Base-by-base conservation (phyloP, 2,888 invertebrate species). In the Ditylenchus weischeri region DNA sequence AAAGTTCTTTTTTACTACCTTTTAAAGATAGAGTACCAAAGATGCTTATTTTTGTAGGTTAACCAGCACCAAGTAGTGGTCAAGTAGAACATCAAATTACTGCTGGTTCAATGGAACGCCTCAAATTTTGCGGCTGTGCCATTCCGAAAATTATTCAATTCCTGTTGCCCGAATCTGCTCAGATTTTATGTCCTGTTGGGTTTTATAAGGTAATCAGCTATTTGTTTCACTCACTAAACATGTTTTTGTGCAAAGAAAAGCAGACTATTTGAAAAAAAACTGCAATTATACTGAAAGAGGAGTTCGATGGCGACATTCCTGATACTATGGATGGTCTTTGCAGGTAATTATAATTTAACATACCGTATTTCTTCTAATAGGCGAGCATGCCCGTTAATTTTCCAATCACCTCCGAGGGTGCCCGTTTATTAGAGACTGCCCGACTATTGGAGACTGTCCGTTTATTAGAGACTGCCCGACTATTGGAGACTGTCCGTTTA, bases 11-110 rank as follows among this genome's bases (percentile, higher is more conserved):
- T 51, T 29, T 54, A n/a, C 15, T 60, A 10, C 29, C n/a, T 35
- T 18, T 65, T 35, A 49, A 60, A 36, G 38, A 11, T 13, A 48
- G 13, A 15, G 13, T 35, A 57, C n/a, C 4, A 21, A 54, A 58
- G 18, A 61, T 21, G 36, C 51, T 50, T 63, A 76, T 66, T 64
- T 63, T 82, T 83, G 69, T 75, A 92, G 91, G 89, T 89, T 0
- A 88, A 88, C 78, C 87, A 95, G 65, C 96, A 90, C 83, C 96
- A 96, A 82, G 88, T 89, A 18, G 85, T 98, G 47, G 86, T 98
- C 64, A 96, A 85, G 98, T 98, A 0, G 94, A 91, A 84, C 98
- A 98, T 85, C 89, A 92, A 84, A 88, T 92, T 0, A 93, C 91
- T 29, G 90, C 89, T 85, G 90, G 90, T 35, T 94, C 94, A 0